These are phyloP conservation scores for Rhinolophus sinicus DNA, from an alignment of 2,113 vertebrate species.

Conservation along the genomic window DNA sequence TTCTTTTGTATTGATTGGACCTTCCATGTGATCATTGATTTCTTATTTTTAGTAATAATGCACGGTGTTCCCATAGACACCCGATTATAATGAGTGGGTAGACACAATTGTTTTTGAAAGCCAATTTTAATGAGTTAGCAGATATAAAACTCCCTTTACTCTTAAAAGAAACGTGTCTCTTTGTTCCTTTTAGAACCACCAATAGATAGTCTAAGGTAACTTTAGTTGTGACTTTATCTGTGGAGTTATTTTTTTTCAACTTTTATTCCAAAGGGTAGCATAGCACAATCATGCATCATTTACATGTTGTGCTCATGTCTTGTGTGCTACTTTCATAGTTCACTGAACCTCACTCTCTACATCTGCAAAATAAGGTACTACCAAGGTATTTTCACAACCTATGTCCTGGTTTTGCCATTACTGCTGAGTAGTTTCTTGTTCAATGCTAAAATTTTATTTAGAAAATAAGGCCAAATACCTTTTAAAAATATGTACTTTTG, in stretches of 20 bases:
- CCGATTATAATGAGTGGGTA: not conserved
- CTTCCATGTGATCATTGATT: not conserved
- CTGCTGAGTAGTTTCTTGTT: not conserved
- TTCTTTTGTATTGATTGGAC: not conserved
- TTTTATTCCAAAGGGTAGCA: not conserved
- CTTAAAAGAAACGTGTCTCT: not conserved
- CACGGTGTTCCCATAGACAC: not conserved
- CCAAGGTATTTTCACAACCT: not conserved
- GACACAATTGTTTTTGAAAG: not conserved
- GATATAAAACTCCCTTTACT: not conserved
- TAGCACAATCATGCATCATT: fast-evolving
- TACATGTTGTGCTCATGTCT: fast-evolving
- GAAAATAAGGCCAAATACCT: not conserved
- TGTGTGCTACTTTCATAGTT: not conserved
- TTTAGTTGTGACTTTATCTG: not conserved
- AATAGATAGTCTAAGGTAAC: not conserved
- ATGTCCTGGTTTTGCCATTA: not conserved
- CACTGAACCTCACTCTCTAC: fast-evolving
- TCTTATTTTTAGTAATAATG: not conserved
- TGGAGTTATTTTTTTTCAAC: not conserved
- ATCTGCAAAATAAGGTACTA: not conserved
- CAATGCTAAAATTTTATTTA: not conserved
- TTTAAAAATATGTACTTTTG: not conserved
- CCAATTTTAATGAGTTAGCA: not conserved
- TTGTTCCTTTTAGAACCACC: not conserved